Evolutionary conservation across 1,140 invertebrate genomes (phyloP), one percentile per base, ranked within the genome.

Genomic region (Macrobrachium rosenbergii): DNA sequence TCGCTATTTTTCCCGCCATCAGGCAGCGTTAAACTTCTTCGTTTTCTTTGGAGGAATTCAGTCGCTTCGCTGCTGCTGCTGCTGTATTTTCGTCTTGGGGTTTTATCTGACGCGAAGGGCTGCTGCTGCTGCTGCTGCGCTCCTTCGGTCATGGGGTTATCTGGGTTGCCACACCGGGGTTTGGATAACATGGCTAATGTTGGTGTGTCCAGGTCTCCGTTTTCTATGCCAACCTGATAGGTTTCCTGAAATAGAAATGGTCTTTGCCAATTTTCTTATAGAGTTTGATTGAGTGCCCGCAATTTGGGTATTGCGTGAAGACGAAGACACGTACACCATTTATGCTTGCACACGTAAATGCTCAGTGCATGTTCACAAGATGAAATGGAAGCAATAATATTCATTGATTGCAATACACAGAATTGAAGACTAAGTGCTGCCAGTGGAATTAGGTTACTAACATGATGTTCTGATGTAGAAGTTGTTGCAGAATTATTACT

Each of bases 141-240:
- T 62, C 21, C 77, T 45, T 81, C 78, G 10, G 72, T 67, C 85
- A 87, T 80, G 16, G 81, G 17, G 77, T 52, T 87, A 59, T 87
- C 85, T 23, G 85, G 85, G 85, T 87, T 87, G 19, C 85, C 85
- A 19, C 85, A 87, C 23, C 85, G 85, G 60, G 85, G 85, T 12
- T 79, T 58, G 60, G 85, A 87, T 12, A 87, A 69, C 23, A 87
- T 59, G 19, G 60, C 85, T 28, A 87, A 14, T 5, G 85, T 87
- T 19, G 69, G 64, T 0, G 28, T n/a, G 85, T 87, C 85, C 69
- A 87, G 76, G 12, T 28, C 43, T 11, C 85, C 85, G 52, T 52
- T 52, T 17, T 43, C 69, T 37, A 14, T 72, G 12, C 85, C 85
- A 11, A 87, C 78, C 28, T 87, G 85, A 37, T 87, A 87, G 45